A percentile compares a stretch with the other conserved stretches of the same genome.
These are phyloP conservation scores for Drosophila stalkeri DNA, from an alignment of 2,888 invertebrate genomes.

Conservation along the genomic window DNA sequence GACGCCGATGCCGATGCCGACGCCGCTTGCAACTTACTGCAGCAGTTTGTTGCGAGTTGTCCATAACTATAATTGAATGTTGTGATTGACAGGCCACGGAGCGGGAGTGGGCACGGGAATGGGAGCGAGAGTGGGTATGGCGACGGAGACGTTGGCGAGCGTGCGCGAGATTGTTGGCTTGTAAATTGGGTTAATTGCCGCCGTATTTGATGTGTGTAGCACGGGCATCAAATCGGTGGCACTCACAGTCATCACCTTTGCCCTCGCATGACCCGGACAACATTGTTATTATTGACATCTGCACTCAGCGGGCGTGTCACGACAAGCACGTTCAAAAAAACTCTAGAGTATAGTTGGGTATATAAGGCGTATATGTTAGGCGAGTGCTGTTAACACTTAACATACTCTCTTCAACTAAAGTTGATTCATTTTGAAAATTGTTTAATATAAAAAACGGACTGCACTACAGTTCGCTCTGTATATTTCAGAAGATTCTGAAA, in stretches of 20 bases:
- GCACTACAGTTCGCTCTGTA: too few relatives aligned
- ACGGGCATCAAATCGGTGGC: slow-evolving; percentile 36
- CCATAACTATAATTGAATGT: slow-evolving; percentile 66
- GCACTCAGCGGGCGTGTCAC: slow-evolving; percentile 13
- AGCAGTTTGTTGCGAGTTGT: slow-evolving; percentile 49
- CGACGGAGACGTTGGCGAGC: neutral
- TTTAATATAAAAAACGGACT: too few relatives aligned
- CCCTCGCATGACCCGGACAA: slow-evolving; percentile 39
- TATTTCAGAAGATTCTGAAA: too few relatives aligned
- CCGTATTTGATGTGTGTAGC: slow-evolving; percentile 23
- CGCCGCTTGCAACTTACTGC: slow-evolving; percentile 21
- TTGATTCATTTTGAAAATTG: too few relatives aligned
- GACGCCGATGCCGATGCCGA: neutral
- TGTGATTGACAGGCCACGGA: slow-evolving; percentile 53
- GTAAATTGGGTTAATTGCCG: slow-evolving; percentile 70
- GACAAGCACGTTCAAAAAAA: neutral
- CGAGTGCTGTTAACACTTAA: neutral
- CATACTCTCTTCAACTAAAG: neutral
- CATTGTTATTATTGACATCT: slow-evolving; percentile 39
- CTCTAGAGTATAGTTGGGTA: neutral
- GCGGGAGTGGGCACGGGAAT: neutral
- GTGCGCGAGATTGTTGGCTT: slow-evolving; percentile 24
- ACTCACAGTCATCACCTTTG: slow-evolving; percentile 28
- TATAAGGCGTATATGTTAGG: neutral
- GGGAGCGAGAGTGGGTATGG: neutral